A percentile compares a stretch with the other conserved stretches of the same genome.
Evolutionary conservation across 2,113 vertebrate species (phyloP).

Genomic region (Zosterops pallidus): DNA sequence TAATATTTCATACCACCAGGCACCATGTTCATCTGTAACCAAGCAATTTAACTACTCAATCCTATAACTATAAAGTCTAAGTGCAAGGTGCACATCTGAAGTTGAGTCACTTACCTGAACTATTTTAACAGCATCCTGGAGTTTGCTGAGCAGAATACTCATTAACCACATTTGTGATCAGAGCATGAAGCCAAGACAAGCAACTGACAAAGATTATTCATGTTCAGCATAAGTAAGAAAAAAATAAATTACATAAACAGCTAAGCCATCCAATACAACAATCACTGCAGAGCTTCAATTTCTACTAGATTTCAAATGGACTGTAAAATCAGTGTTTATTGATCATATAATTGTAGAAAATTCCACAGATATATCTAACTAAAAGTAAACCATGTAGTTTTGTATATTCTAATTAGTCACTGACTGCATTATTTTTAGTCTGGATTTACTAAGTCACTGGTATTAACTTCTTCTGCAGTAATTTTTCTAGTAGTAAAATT

Average conservation of each 20-base stretch:
- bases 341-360: background rate
- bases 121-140: background rate
- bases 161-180: background rate
- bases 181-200: background rate
- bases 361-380: background rate
- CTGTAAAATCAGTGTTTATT: background rate
- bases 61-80: background rate
- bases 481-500: background rate
- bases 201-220: background rate
- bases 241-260: background rate
- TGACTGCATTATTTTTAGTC: background rate
- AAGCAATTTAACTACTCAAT: background rate
- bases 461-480: background rate
- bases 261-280: background rate
- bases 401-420: background rate
- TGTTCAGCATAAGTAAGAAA: background rate
- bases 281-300: background rate
- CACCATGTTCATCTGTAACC: background rate
- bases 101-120: background rate
- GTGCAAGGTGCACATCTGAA: background rate
- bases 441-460: background rate
- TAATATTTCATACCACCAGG: background rate
- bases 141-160: background rate
- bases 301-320: background rate
- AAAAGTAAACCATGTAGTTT: background rate